Evolutionary conservation across 2,888 invertebrate genomes (phyloP).

Genomic region (Melanchra persicariae): DNA sequence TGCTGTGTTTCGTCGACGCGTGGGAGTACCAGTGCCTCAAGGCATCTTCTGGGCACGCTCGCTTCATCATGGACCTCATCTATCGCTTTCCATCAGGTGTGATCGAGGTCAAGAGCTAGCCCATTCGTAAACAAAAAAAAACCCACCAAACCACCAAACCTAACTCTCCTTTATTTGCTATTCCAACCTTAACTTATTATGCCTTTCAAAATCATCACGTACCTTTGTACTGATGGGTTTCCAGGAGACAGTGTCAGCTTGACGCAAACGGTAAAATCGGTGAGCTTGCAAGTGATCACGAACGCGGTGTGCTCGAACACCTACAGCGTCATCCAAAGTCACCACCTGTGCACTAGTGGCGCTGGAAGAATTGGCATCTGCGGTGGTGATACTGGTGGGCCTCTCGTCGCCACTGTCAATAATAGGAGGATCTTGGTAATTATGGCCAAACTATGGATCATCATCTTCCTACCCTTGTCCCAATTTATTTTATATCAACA

Average conservation of each 20-base stretch:
- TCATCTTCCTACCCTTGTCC: background rate
- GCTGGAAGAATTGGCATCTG: conserved; percentile 74
- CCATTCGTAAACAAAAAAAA: too few relatives aligned
- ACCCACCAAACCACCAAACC: too few relatives aligned
- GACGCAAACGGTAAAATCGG: conserved; percentile 68
- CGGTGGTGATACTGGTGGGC: conserved; percentile 76
- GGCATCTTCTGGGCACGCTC: too few relatives aligned
- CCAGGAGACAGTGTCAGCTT: conserved; percentile 69
- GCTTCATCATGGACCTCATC: too few relatives aligned
- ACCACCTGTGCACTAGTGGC: conserved; percentile 76
- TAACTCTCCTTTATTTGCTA: too few relatives aligned
- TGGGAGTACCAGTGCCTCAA: too few relatives aligned
- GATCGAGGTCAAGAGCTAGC: too few relatives aligned
- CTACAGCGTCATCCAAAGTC: conserved; percentile 68
- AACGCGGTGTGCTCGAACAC: conserved; percentile 71
- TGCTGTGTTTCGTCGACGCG: too few relatives aligned
- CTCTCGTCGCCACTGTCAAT: conserved; percentile 67
- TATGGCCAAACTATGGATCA: conserved; percentile 8
- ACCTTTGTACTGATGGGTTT: too few relatives aligned
- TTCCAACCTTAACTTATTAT: background rate
- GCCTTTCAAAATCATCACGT: too few relatives aligned
- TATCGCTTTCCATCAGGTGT: too few relatives aligned
- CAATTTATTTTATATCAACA: background rate
- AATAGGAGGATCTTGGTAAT: conserved; percentile 69
- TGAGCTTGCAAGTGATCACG: conserved; percentile 71